phyloP scores from a whole-genome alignment of 1,140 invertebrate genomes.

The Tachypleus tridentatus region DNA sequence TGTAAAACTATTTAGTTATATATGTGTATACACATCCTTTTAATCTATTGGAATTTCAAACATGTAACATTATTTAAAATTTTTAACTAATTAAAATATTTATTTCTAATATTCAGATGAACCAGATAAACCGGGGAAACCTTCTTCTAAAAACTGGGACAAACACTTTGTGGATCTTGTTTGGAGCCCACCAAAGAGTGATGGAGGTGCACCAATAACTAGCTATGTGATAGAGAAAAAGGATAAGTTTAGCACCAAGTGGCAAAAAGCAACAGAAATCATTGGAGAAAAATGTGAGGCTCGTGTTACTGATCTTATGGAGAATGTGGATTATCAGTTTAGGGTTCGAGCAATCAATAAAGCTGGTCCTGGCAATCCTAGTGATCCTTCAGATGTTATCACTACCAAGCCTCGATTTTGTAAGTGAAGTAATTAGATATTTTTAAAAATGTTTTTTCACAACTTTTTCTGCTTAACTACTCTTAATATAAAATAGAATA shows the following conservation, averaged over 20 bases:
- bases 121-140: slow-evolving; percentile 79
- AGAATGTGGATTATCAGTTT: slow-evolving; percentile 94
- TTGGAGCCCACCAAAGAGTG: slow-evolving; percentile 71
- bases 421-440: slow-evolving; percentile 40
- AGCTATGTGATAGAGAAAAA: slow-evolving; percentile 95
- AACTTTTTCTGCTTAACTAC: background rate
- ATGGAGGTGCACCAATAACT: slow-evolving; percentile 86
- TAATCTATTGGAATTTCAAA: background rate
- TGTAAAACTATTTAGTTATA: too few species aligned
- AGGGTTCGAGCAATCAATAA: slow-evolving; percentile 65
- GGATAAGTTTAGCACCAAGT: slow-evolving; percentile 73
- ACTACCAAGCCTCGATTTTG: slow-evolving; percentile 47
- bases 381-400: slow-evolving; percentile 69
- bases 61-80: slow-evolving; percentile 41
- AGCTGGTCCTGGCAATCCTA: slow-evolving; percentile 56
- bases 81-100: too few species aligned
- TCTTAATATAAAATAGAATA: slow-evolving; percentile 85
- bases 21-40: too few species aligned
- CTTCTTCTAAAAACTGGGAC: slow-evolving; percentile 76
- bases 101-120: slow-evolving; percentile 39
- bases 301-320: slow-evolving; percentile 73
- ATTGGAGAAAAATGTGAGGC: slow-evolving; percentile 62
- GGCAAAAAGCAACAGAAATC: slow-evolving; percentile 73
- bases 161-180: slow-evolving; percentile 79
- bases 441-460: too few species aligned